These are phyloP conservation scores for Marronus borbonicus DNA, from an alignment of 2,888 invertebrate genomes.

Conservation along the genomic window DNA sequence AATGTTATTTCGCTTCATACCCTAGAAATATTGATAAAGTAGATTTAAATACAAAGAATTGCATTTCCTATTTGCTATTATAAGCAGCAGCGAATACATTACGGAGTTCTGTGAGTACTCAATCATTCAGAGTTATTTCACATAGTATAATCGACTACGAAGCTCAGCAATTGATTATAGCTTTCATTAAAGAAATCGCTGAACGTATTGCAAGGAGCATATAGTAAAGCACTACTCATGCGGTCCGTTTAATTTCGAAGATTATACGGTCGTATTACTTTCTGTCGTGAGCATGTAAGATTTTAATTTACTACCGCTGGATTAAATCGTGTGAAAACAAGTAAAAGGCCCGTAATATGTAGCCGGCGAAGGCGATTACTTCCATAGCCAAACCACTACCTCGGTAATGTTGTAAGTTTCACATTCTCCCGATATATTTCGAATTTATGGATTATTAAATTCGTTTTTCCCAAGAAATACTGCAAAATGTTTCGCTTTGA, in stretches of 20 bases:
- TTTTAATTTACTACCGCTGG: slow-evolving; percentile 29
- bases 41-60: too few relatives aligned
- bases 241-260: slow-evolving; percentile 23
- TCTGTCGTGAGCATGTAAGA: slow-evolving; percentile 29
- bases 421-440: background rate
- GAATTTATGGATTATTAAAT: slow-evolving; percentile 32
- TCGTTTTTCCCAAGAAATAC: background rate
- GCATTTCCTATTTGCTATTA: too few relatives aligned
- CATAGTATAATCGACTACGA: slow-evolving; percentile 1
- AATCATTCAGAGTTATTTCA: background rate
- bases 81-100: background rate
- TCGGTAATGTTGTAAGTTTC: background rate
- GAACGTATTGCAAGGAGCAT: slow-evolving; percentile 18
- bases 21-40: too few relatives aligned
- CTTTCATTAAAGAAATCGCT: slow-evolving; percentile 18
- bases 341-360: slow-evolving; percentile 22
- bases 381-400: slow-evolving; percentile 10
- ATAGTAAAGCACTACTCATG: background rate
- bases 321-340: slow-evolving; percentile 27
- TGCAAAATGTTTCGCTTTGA: background rate
- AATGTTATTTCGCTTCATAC: too few relatives aligned
- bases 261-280: slow-evolving; percentile 23
- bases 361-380: slow-evolving; percentile 12
- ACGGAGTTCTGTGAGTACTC: background rate
- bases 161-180: slow-evolving; percentile 8